Base-by-base conservation (phyloP, 2,797 vertebrate species). In the Eulemur albifrons region DNA sequence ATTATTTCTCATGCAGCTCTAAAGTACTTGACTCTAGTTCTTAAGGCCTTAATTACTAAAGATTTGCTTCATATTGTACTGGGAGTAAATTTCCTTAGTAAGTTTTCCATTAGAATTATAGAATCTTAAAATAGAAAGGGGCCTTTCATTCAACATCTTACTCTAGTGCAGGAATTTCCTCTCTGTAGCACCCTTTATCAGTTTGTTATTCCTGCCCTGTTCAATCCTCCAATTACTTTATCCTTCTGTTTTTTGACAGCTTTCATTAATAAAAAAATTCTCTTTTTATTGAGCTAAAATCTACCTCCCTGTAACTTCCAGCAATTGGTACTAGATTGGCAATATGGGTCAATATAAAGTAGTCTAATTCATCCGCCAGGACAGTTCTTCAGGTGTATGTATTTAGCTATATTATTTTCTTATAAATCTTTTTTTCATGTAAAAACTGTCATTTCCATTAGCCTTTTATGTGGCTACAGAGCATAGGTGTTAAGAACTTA, bases 241-340 rank as follows among this genome's bases (percentile, higher is more conserved):
- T 27, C 17, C 32, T 72, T 85, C 67, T 3, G 13, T 52, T 57
- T 73, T 87, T 87, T 73, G 84, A 92, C 18, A 80, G 18, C n/a
- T 81, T 8, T 90, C 25, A 86, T 89, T 80, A 90, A 48, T 52
- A 25, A 30, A 93, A 95, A 76, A 89, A 38, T 70, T 59, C 5
- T 76, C 15, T 48, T 88, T 81, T 83, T 87, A 63, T 84, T 82
- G 77, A 88, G 13, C 48, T 92, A 35, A 96, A 96, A 83, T 84
- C 35, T 3, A 23, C 48, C 43, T 96, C n/a, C 27, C 7, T 92
- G 15, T 93, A 70, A 84, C 63, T 93, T 75, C 38, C 23, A 94
- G 45, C 2, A 59, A 13, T 70, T 54, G 65, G 65, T 84, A 63
- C 59, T 86, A 75, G 73, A 57, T 76, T 88, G 87, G 72, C 32